phyloP scores from a whole-genome alignment of 2,888 invertebrate genomes.

The Leptinotarsa juncta region DNA sequence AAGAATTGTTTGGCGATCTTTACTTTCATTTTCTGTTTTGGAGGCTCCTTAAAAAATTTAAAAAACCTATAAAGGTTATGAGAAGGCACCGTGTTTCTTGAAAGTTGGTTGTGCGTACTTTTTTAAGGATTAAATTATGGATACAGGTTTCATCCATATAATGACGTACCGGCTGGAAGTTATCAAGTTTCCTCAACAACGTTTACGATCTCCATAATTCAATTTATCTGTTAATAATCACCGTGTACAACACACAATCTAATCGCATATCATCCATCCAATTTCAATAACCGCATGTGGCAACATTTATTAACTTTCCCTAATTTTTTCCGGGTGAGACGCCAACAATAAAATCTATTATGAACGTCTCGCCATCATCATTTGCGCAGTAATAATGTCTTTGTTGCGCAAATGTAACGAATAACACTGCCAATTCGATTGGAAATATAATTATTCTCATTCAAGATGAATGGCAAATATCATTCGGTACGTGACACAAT shows the following conservation, averaged over 20 bases:
- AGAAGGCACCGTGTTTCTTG: too few relatives aligned
- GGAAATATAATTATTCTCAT: conserved; percentile 33
- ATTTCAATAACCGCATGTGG: conserved; percentile 16
- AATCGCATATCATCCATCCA: conserved; percentile 18
- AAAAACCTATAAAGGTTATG: too few relatives aligned
- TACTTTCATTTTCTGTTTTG: too few relatives aligned
- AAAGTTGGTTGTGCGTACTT: too few relatives aligned
- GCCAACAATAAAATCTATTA: conserved; percentile 15
- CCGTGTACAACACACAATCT: background rate
- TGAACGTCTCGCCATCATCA: background rate
- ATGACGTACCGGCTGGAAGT: too few relatives aligned
- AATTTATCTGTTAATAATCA: conserved; percentile 5
- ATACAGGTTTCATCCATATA: too few relatives aligned
- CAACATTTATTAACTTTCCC: conserved; percentile 16
- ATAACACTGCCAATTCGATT: conserved; percentile 30
- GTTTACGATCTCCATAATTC: background rate
- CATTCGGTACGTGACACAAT: conserved; percentile 33
- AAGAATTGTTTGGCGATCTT: too few relatives aligned
- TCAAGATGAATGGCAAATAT: conserved; percentile 33
- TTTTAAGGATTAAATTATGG: too few relatives aligned
- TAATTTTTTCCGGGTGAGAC: conserved; percentile 5
- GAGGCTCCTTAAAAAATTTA: too few relatives aligned
- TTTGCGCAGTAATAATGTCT: conserved; percentile 20
- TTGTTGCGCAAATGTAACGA: conserved; percentile 30
- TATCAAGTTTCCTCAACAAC: background rate